Base-by-base conservation (phyloP, 2,888 invertebrate genomes). In the Phymatocera aterrima region DNA sequence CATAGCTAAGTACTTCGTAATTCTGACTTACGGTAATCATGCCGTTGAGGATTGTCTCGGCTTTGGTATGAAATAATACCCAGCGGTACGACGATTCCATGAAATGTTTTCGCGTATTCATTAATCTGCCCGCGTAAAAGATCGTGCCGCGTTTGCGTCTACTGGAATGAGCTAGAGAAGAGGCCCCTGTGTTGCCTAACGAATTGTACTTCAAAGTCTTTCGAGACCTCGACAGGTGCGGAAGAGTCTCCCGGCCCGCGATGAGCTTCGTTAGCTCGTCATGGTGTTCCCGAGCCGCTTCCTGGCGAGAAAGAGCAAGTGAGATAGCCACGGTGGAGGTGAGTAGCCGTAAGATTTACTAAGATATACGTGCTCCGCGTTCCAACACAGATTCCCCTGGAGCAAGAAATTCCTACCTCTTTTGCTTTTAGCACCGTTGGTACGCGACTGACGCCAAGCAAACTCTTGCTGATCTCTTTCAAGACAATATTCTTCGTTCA, bases 331-430 rank as follows among this genome's bases (percentile, higher is more conserved):
- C 43, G 70, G n/a, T n/a, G n/a, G 70, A 72, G 70, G 70, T 51
- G 57, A 75, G 75, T 75, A 75, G 75, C 75, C 75, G 57, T 75
- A 83, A 85, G 83, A 84, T 85, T 85, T 84, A 84, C 85, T 82
- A 83, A 85, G 85, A 84, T 85, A 83, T 85, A 85, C 85, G 85
- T 85, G 85, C 84, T 72, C 79, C 81, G 85, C 83, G 86, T 85
- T 83, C 82, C 78, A 57, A 75, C 75, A 75, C 28, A 75, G 75
- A 75, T 75, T 75, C 75, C 24, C 57, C 37, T 40, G 40, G 57
- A 60, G 24, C 75, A 43, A 57, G 75, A 75, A 75, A 57, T 75
- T 75, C 75, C 75, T 34, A 57, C 57, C 75, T 75, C 75, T 75
- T 74, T 60, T 54, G 75, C 40, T 57, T 57, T 75, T 43, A 28